A percentile compares a stretch with the other conserved stretches of the same genome.
Conservation (phyloP, 2,113 vertebrate species). For the Dryoscopus gambensis region DNA sequence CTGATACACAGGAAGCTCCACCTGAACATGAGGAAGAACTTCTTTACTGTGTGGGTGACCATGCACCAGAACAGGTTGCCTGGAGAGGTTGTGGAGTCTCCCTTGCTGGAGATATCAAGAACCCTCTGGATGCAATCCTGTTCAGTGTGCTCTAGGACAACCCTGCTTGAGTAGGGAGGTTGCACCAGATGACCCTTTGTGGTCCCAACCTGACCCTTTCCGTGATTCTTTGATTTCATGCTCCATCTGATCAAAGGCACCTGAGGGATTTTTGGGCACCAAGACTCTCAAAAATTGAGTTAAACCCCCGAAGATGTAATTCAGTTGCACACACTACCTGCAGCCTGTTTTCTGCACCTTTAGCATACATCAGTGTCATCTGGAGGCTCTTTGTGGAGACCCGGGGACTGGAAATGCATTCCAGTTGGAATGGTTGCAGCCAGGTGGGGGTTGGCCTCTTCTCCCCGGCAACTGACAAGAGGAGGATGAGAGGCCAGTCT, state of each 20-base stretch:
- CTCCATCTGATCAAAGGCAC: background rate
- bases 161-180: background rate
- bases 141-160: background rate
- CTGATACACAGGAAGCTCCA: background rate
- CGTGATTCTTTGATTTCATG: background rate
- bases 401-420: accelerated
- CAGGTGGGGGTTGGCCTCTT: background rate
- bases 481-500: background rate
- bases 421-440: background rate
- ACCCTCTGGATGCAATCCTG: background rate
- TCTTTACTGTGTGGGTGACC: background rate
- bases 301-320: accelerated
- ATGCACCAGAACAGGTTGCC: background rate
- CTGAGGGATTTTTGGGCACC: background rate
- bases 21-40: background rate
- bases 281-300: background rate
- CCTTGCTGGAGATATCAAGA: background rate
- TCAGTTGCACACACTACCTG: background rate
- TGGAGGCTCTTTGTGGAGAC: background rate
- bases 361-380: background rate
- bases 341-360: background rate
- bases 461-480: accelerated
- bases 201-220: background rate
- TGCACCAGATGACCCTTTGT: too few species aligned
- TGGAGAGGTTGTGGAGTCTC: background rate